Evolutionary conservation across 2,888 invertebrate species (phyloP), one percentile per base, ranked within the genome.

Genomic region (Coremacera marginata): DNA sequence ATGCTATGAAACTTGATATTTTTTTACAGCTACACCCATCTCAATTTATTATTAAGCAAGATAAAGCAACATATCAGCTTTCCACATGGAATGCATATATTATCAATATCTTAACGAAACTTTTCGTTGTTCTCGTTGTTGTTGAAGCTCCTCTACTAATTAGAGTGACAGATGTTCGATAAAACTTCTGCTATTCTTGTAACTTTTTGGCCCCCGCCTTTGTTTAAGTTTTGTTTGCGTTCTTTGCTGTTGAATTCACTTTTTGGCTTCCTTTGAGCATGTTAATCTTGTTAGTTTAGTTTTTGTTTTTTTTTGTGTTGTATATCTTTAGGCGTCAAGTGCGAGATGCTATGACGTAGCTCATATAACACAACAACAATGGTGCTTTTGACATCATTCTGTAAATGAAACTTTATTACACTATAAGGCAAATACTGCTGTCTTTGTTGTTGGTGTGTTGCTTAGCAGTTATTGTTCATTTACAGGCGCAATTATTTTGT

Each of bases 111-210:
- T 25, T 51, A 25, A 25, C 16, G 19, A 68, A 68, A 68, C 68
- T 68, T 68, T 25, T 51, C 22, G 68, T 44, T 25, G 22, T 55
- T 67, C 51, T 78, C n/a, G 78, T 80, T 86, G 80, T 80, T 86
- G 81, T 81, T 86, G 82, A 75, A 84, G 44, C 44, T 44, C 11
- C 44, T 44, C 63, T 19, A 74, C 52, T 74, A 74, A 74, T 74
- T 74, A 74, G 74, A 63, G 63, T 34, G 73, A 67, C 74, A 74
- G 74, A 74, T 74, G 74, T 74, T 67, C 74, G 51, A 73, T 73
- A 63, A 22, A 27, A 51, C 19, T 44, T 44, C 44, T 44, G 44
- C 44, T 44, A 44, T 44, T 44, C 44, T 44, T 44, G 44, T 44
- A 2, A 11, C 11, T 37, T 37, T 37, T 37, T 37, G 5, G 5